Percentiles rank a stretch among this genome's conserved stretches.
phyloP scores from a whole-genome alignment of 2,888 invertebrate genomes.

The Diabrotica balteata region DNA sequence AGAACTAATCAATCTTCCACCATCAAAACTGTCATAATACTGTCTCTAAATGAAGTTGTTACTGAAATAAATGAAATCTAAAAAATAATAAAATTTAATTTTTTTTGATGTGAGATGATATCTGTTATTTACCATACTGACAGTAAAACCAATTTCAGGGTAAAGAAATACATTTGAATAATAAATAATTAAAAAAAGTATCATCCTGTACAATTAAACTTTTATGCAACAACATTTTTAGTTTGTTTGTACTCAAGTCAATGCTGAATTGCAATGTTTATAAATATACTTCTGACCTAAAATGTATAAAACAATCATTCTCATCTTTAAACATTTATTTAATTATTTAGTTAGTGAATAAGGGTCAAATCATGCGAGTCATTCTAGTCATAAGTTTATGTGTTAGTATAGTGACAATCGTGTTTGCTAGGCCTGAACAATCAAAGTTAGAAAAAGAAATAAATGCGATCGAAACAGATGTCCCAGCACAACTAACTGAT shows the following conservation, averaged over 20 bases:
- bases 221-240: slow-evolving; percentile 6
- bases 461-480: not conserved
- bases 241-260: no score
- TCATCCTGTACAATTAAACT: slow-evolving; percentile 1
- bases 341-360: not conserved
- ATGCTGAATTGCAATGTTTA: slow-evolving; percentile 26
- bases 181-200: no score
- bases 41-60: no score
- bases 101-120: no score
- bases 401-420: slow-evolving; percentile 4
- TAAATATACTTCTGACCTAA: not conserved
- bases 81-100: no score
- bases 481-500: slow-evolving; percentile 17
- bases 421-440: slow-evolving; percentile 14
- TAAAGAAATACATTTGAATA: no score
- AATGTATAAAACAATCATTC: slow-evolving; percentile 12
- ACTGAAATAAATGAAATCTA: no score
- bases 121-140: no score
- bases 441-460: slow-evolving; percentile 1
- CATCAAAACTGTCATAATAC: no score
- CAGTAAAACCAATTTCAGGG: no score
- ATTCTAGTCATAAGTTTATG: slow-evolving; percentile 16
- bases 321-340: not conserved
- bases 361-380: slow-evolving; percentile 24
- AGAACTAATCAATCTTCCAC: no score